Base-by-base conservation (phyloP, 2,113 vertebrate genomes). In the Takifugu flavidus region DNA sequence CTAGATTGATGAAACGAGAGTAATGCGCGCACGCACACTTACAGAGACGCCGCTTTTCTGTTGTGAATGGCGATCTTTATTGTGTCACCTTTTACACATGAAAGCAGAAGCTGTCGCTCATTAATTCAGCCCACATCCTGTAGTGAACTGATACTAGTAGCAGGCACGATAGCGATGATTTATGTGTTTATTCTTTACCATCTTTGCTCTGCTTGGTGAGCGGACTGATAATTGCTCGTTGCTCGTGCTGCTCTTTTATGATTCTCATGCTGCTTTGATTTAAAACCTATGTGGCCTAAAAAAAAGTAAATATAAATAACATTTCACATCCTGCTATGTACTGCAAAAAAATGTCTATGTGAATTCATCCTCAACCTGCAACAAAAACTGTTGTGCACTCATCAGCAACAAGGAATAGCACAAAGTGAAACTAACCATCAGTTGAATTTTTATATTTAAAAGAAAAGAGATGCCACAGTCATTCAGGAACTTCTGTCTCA, bases 131-230 rank as follows among this genome's bases (percentile, higher is more conserved):
- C 80, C 75, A 82, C 77, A 78, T 69, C 64, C 67, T 76, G 77
- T 70, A 71, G 72, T 70, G 68, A 57, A 80, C 78, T 65, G 72
- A 79, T 77, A 79, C 62, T 62, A 70, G 66, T 59, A 54, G 49
- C 63, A 75, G 79, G 53, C 79, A 65, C 74, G 78, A 85, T 86
- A 82, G 81, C 77, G 85, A 79, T 87, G 83, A 88, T 86, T 83
- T 82, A 85, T 88, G 78, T 71, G 64, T 79, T 79, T 65, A 83
- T 84, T 79, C 76, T 78, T 70, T 74, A 63, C 74, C 73, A 82
- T 82, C 77, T 80, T 59, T 68, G 72, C 53, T 49, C 74, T n/a
- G 67, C 31, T 82, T 77, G 80, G 62, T 72, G 60, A 77, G 66
- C 46, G 57, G 65, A 80, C 65, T 73, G 80, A 83, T 83, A 82